Conservation (phyloP, 1,140 invertebrate genomes). For the Subanguina moxae region DNA sequence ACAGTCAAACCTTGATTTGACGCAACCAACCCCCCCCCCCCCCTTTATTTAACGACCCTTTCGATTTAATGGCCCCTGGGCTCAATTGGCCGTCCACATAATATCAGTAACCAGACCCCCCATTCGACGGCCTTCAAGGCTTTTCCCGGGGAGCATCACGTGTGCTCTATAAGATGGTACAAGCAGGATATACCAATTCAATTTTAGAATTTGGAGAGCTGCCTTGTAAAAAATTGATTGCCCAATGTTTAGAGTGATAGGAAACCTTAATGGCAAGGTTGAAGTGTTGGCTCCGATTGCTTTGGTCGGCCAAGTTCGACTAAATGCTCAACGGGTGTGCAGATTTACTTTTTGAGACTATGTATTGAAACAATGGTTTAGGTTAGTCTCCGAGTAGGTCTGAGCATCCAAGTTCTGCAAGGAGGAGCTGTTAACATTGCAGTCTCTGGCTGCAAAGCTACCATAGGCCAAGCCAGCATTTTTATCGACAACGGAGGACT, state of each 20-base stretch:
- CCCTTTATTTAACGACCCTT: too few relatives aligned
- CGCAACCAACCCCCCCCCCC: too few relatives aligned
- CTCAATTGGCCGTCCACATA: too few relatives aligned
- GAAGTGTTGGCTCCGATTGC: conserved; percentile 51
- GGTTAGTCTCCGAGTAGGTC: conserved; percentile 41
- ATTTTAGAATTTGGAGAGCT: too few relatives aligned
- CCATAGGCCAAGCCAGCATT: conserved; percentile 52
- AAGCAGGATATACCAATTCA: too few relatives aligned
- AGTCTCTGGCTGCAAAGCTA: conserved; percentile 38
- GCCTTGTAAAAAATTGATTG: too few relatives aligned
- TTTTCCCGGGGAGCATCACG: too few relatives aligned
- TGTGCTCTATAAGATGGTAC: too few relatives aligned
- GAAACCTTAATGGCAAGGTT: conserved; percentile 55
- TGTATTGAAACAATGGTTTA: neutral
- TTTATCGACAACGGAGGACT: conserved; percentile 57
- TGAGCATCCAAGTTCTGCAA: conserved; percentile 42
- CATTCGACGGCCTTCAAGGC: too few relatives aligned
- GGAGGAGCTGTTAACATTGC: conserved; percentile 42
- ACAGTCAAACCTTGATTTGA: too few relatives aligned
- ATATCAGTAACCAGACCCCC: too few relatives aligned
- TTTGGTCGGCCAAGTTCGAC: conserved; percentile 52
- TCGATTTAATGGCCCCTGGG: too few relatives aligned
- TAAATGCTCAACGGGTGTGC: conserved; percentile 51
- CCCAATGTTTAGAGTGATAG: conserved; percentile 46
- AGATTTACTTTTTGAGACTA: neutral